Evolutionary conservation across 2,888 invertebrate genomes (phyloP).

Genomic region (Melanotus villosus): DNA sequence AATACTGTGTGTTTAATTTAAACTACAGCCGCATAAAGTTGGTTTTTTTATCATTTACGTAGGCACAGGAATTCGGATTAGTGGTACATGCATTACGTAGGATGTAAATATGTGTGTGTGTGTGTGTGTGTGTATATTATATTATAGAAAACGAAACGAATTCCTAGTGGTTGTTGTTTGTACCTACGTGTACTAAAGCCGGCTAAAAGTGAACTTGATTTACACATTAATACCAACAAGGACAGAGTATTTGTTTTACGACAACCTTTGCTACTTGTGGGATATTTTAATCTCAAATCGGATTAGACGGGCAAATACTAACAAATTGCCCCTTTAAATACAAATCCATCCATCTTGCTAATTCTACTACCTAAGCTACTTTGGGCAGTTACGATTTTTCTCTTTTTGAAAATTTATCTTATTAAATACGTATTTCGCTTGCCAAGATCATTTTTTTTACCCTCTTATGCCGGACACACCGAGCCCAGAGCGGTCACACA

Average conservation of each 20-base stretch:
- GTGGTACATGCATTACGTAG: constrained; percentile 22
- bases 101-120: not conserved
- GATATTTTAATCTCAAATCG: not conserved
- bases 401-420: not conserved
- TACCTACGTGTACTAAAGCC: constrained; percentile 11
- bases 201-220: constrained; percentile 23
- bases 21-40: constrained; percentile 3
- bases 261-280: not conserved
- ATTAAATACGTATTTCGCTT: too few species aligned
- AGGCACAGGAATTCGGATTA: constrained; percentile 36
- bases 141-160: constrained; percentile 20
- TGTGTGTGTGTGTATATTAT: not conserved
- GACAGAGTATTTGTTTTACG: not conserved
- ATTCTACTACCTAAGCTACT: not conserved
- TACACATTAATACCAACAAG: constrained; percentile 3
- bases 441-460: too few species aligned
- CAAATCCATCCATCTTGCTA: not conserved
- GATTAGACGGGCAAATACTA: not conserved
- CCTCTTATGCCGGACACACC: too few species aligned
- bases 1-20: not conserved
- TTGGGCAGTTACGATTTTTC: not conserved
- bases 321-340: constrained; percentile 12
- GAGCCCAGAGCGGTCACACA: too few species aligned
- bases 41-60: constrained; percentile 26
- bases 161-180: constrained; percentile 17